Base-by-base conservation (phyloP, 2,113 vertebrate species). In the Dipodomys spectabilis region DNA sequence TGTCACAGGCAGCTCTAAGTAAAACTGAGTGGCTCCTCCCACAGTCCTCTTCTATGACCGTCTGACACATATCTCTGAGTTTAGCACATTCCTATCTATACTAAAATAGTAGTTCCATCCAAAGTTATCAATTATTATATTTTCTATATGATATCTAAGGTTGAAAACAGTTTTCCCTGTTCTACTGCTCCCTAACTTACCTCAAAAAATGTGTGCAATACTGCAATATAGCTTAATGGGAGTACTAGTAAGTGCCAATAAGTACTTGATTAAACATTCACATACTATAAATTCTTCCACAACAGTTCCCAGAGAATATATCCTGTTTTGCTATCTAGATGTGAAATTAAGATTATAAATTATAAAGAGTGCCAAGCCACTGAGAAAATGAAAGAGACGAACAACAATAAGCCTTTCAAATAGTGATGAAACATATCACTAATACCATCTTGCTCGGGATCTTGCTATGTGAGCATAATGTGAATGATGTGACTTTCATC, bases 251-350 rank as follows among this genome's bases (percentile, higher is more conserved):
- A 71, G 27, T n/a, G 19, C 30, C 64, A 72, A 4, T 3, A 23
- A 39, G 39, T 1, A 7, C 39, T 3, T 6, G 1, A 30, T n/a
- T 11, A 32, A 88, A 16, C 35, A 19, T 28, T 67, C 62, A 28
- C 0, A 1, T 0, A 10, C 18, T 28, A 9, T 18, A 0, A 32
- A 6, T 28, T 9, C 60, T 62, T 84, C 45, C 57, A 72, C 4
- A 44, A 13, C 2, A 28, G 85, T 22, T 30, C 28, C 20, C 23
- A 18, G 65, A 74, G 64, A 81, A n/a, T 3, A 1, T 8, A 12
- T 28, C 32, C 57, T 4, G 8, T 39, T 77, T 80, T 28, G n/a
- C 18, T 77, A 23, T 32, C n/a, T 8, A 84, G 73, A 89, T 7
- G 9, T 32, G 8, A 79, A 64, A 4, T 84, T 78, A 68, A 72